These are phyloP conservation scores for Drosophila dives DNA, from an alignment of 2,888 invertebrate genomes.

Conservation along the genomic window DNA sequence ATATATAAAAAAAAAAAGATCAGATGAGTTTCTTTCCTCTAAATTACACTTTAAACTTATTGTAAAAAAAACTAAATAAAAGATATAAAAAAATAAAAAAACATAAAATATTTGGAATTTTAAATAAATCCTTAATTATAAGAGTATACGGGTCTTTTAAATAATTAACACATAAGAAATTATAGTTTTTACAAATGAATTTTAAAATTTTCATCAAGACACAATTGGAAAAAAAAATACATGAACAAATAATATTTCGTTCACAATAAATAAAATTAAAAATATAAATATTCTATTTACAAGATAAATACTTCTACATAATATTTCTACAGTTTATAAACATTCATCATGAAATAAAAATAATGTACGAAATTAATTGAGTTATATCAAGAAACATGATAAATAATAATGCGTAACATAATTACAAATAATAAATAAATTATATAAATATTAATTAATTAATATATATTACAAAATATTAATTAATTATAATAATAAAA, in stretches of 20 bases:
- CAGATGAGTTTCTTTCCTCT: too few species aligned
- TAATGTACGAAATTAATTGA: neutral
- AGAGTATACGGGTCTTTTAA: neutral
- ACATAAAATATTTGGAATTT: too few species aligned
- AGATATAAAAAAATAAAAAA: too few species aligned
- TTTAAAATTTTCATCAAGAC: too few species aligned
- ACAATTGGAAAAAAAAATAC: too few species aligned
- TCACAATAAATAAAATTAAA: neutral
- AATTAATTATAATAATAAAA: neutral
- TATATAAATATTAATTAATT: neutral
- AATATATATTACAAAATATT: neutral
- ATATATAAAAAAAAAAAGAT: neutral
- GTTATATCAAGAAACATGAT: neutral
- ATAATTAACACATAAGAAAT: neutral
- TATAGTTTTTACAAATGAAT: neutral
- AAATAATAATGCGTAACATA: neutral
- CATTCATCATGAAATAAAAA: neutral
- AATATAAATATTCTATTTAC: neutral
- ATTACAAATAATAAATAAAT: neutral
- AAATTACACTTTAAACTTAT: too few species aligned
- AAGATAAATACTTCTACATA: neutral
- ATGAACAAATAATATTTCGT: too few species aligned
- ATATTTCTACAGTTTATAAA: neutral
- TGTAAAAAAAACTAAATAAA: too few species aligned
- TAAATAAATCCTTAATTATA: neutral